phyloP scores from a whole-genome alignment of 2,113 vertebrate species.

The Orycteropus afer region DNA sequence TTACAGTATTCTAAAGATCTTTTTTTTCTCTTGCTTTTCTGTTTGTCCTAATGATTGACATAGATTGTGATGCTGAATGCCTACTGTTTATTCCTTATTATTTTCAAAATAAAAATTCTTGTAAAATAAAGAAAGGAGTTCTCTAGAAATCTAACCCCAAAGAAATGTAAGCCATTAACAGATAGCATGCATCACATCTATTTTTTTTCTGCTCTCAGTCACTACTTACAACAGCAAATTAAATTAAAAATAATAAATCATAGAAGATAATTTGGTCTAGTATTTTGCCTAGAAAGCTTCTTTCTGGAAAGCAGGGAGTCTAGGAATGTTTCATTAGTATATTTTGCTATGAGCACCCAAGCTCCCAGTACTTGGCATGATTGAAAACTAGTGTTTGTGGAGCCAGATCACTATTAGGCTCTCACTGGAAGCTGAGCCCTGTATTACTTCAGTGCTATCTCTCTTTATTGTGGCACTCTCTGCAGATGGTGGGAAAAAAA shows the following conservation, averaged over 20 bases:
- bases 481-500: not conserved
- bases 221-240: not conserved
- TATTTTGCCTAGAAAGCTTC: not conserved
- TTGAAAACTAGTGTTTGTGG: not conserved
- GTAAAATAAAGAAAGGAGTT: not conserved
- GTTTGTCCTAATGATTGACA: not conserved
- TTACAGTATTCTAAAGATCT: not conserved
- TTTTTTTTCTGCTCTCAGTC: not conserved
- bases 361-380: not conserved
- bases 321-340: not conserved
- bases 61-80: not conserved
- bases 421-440: not conserved
- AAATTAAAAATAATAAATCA: not conserved
- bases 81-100: not conserved
- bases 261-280: not conserved
- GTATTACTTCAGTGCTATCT: not conserved
- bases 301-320: not conserved
- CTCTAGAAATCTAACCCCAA: not conserved
- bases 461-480: not conserved
- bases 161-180: not conserved
- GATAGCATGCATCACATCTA: not conserved
- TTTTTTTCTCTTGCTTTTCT: not conserved
- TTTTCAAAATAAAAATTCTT: conserved; percentile 29
- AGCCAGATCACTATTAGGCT: not conserved
- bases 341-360: not conserved